Evolutionary conservation across 2,888 invertebrate genomes (phyloP), one percentile per base, ranked within the genome.

Genomic region (Yponomeuta cagnagella): DNA sequence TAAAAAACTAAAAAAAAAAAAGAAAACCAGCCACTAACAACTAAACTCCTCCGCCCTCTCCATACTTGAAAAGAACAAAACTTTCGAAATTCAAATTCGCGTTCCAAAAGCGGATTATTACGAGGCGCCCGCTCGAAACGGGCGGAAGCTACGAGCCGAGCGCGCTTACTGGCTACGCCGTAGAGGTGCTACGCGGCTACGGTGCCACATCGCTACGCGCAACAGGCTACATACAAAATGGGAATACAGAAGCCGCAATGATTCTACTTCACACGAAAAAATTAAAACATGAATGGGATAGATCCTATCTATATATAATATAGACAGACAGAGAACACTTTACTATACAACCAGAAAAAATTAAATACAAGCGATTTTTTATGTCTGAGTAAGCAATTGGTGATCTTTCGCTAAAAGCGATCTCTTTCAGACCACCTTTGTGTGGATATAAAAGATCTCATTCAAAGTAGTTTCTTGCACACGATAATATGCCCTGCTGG

Each of bases 131-230:
- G 48, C n/a, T 9, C n/a, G 48, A 80, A 81, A 84, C 90, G 89
- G 79, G 87, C 84, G 88, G 82, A 80, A 85, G 82, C 87, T 76
- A 76, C 83, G 88, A 80, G 80, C 77, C 82, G 79, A 85, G 82
- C 80, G 80, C 81, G 82, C 83, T 82, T 82, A 90, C 90, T 90
- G 89, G 82, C 90, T 87, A 86, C 87, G 75, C 71, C 74, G 74
- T 74, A 74, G 74, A 72, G 65, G 43, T 31, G 72, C 75, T 76
- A 74, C 75, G 76, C 75, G 69, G 80, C 79, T 78, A 79, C 81
- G 79, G 71, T 48, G 63, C 31, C 1, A 37, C 63, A 63, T 6
- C 23, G 65, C 67, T 67, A 37, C 67, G 67, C 67, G 67, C 67
- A 67, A 67, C 67, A 67, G 67, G 67, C 67, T n/a, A 58, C 15